Evolutionary conservation across 1,140 invertebrate species (phyloP), one percentile per base, ranked within the genome.

Genomic region (Bombus breviceps): DNA sequence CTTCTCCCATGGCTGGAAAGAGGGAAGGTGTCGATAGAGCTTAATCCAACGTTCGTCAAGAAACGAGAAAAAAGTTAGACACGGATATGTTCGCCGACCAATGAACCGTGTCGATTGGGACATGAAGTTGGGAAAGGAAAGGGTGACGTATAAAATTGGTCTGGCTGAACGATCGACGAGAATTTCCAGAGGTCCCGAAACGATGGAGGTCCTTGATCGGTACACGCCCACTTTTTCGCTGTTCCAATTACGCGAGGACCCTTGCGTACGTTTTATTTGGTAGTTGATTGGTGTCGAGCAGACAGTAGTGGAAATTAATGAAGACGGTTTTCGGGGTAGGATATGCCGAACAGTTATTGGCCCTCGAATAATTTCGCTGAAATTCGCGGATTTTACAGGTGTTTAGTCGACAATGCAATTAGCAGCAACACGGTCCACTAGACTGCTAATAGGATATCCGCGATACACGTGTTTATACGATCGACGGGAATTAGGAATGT

Each of bases 141-240:
- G 78, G 77, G 76, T 57, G 73, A 64, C 66, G 81, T 47, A 68
- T 81, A 89, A 89, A 89, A 89, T 89, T 89, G 85, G 71, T 57
- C 37, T 77, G 84, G 66, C 28, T 53, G n/a, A 80, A 82, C 81
- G 88, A 66, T 71, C 57, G 81, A 72, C 77, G 73, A 80, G 62
- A 87, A 83, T 87, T 81, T 74, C 62, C 77, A 87, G 86, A 66
- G 83, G 72, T 69, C 62, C 73, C 73, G 83, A 83, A 89, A 90
- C 80, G 89, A 88, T 68, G 80, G 81, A 84, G 79, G 80, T 86
- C 57, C 57, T 39, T 76, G 73, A 75, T 80, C 83, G 79, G 84
- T 71, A 78, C 90, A 93, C 92, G 92, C 92, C 92, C 91, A 93
- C 89, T 92, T 92, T 93, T 93, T 93, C 91, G 89, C 89, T 88